phyloP scores from a whole-genome alignment of 2,113 vertebrate genomes.

The Rhinoptilus africanus region DNA sequence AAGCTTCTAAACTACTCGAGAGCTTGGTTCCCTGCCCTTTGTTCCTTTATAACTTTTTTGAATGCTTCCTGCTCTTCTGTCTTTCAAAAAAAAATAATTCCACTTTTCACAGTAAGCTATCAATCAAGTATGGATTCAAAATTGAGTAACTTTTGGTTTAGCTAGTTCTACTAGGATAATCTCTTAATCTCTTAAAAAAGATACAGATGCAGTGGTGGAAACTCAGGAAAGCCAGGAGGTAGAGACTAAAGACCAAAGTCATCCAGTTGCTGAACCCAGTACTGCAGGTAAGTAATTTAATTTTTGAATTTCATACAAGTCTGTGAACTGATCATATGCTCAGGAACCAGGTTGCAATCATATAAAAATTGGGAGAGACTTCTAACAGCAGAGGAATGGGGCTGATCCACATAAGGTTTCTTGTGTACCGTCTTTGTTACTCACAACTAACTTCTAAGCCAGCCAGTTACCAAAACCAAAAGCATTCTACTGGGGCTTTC shows the following conservation, averaged over 20 bases:
- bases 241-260: not conserved
- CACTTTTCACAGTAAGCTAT: not conserved
- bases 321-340: not conserved
- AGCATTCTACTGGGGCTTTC: not conserved
- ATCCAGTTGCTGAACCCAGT: not conserved
- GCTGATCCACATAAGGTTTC: not conserved
- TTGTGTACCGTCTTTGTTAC: not conserved
- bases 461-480: not conserved
- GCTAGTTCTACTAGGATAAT: not conserved
- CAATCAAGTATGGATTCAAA: not conserved
- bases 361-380: not conserved
- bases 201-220: not conserved
- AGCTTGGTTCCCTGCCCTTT: not conserved
- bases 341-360: not conserved
- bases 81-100: not conserved
- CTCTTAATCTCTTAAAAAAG: not conserved
- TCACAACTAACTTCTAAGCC: not conserved
- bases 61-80: not conserved
- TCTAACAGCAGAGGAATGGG: not conserved
- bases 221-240: not conserved
- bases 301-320: not conserved
- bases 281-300: not conserved
- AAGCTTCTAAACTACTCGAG: not conserved
- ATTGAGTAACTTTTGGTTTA: not conserved
- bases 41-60: not conserved